phyloP scores from a whole-genome alignment of 1,140 invertebrate species.

The Amphibalanus amphitrite region DNA sequence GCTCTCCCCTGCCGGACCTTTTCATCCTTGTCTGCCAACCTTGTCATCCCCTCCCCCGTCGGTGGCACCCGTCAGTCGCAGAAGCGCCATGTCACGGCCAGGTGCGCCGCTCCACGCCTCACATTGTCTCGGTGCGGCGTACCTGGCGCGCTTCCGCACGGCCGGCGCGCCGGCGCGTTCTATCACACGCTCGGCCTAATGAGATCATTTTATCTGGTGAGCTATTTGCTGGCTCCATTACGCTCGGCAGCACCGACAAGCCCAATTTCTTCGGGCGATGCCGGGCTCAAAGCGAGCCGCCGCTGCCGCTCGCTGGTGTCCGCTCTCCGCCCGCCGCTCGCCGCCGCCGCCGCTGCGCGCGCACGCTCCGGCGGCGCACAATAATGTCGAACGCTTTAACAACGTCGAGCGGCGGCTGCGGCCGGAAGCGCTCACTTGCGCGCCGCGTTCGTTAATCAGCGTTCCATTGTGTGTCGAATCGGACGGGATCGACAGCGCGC shows the following conservation, averaged over 20 bases:
- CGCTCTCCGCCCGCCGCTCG: no score
- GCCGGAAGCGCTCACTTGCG: not conserved
- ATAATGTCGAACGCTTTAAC: conserved; percentile 1
- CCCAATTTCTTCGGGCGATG: not conserved
- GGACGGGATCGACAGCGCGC: no score
- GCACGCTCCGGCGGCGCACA: not conserved
- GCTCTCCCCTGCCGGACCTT: no score
- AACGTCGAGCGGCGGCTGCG: not conserved
- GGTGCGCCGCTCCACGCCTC: not conserved
- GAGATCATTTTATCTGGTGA: conserved; percentile 1
- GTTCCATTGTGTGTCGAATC: not conserved
- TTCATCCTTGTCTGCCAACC: no score
- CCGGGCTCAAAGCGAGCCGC: not conserved
- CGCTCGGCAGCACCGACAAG: not conserved
- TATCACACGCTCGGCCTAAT: not conserved
- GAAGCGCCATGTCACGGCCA: not conserved
- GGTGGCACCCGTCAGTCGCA: no score
- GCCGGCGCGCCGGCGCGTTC: not conserved
- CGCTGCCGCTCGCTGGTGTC: no score
- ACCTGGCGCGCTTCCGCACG: not conserved
- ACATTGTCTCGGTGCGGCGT: not conserved
- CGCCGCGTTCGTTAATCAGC: not conserved
- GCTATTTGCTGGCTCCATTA: not conserved
- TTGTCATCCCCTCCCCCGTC: no score
- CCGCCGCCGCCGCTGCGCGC: no score